These are phyloP conservation scores for Leptodirus hochenwartii DNA, from an alignment of 2,888 invertebrate species.

Conservation along the genomic window DNA sequence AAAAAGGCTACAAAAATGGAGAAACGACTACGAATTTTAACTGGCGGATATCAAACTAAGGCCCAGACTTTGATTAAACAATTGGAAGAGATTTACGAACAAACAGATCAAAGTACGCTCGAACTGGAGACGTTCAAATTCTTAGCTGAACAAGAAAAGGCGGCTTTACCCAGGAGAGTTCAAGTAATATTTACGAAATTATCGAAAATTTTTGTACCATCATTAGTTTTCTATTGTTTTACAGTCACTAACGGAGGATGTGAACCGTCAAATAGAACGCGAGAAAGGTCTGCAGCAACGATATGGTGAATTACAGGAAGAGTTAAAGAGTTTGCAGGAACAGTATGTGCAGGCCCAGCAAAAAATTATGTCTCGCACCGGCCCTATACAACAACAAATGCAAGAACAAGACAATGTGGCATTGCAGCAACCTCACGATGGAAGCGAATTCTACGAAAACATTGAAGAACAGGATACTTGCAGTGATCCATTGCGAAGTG, in stretches of 20 bases:
- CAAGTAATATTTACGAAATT: no score
- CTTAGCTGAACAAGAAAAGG: constrained; percentile 73
- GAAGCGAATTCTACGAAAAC: no score
- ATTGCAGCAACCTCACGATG: no score
- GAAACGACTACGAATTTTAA: constrained; percentile 89
- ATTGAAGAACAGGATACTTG: no score
- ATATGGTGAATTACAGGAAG: constrained; percentile 57
- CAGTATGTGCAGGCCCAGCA: no score
- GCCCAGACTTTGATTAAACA: constrained; percentile 79
- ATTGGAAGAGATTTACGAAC: constrained; percentile 69
- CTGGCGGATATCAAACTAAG: constrained; percentile 66
- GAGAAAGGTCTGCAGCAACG: constrained; percentile 75
- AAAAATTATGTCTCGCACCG: no score
- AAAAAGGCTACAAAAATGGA: constrained; percentile 95
- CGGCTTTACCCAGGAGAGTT: constrained; percentile 77
- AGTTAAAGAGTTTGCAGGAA: constrained; percentile 29
- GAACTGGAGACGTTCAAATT: constrained; percentile 85
- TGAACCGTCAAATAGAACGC: constrained; percentile 76
- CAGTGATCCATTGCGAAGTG: no score
- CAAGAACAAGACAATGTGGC: no score
- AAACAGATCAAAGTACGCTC: constrained; percentile 75
- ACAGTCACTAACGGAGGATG: constrained; percentile 78
- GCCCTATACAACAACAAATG: no score
- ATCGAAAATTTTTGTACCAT: no score
- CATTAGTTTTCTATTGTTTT: no score